These are phyloP conservation scores for Meloidogyne hapla DNA, from an alignment of 1,140 invertebrate species.

Conservation along the genomic window DNA sequence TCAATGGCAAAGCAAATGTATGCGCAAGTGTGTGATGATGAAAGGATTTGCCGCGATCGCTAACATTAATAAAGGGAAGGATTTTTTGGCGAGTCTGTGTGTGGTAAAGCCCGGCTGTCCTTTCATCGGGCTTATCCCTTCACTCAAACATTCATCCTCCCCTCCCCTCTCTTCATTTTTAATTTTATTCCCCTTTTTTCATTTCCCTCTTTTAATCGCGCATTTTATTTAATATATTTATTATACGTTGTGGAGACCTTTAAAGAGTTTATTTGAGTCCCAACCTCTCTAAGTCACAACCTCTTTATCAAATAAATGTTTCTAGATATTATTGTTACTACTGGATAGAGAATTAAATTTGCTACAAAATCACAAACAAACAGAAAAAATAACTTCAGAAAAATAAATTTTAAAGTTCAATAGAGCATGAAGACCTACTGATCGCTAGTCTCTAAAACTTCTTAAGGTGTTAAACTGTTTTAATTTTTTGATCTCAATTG, in stretches of 20 bases:
- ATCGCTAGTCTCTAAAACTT: too few species aligned
- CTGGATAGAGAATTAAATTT: not conserved
- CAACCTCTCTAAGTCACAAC: not conserved
- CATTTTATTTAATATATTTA: not conserved
- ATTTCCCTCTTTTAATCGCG: not conserved
- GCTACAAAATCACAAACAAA: not conserved
- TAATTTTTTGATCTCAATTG: too few species aligned
- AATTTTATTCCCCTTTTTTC: not conserved
- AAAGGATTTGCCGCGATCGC: not conserved
- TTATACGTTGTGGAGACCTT: not conserved
- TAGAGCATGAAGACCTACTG: too few species aligned
- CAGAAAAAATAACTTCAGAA: too few species aligned
- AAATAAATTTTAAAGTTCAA: too few species aligned
- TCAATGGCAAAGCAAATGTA: too few species aligned
- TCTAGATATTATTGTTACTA: not conserved
- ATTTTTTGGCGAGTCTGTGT: not conserved
- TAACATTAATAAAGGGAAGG: not conserved
- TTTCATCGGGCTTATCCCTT: conserved; percentile 3
- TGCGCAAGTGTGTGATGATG: not conserved
- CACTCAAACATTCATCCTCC: not conserved
- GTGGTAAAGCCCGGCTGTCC: not conserved
- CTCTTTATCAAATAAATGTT: not conserved
- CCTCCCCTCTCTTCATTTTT: not conserved
- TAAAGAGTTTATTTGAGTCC: not conserved
- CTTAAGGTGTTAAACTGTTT: too few species aligned